Evolutionary conservation across 2,113 vertebrate genomes (phyloP).

Genomic region (Mixornis gularis): DNA sequence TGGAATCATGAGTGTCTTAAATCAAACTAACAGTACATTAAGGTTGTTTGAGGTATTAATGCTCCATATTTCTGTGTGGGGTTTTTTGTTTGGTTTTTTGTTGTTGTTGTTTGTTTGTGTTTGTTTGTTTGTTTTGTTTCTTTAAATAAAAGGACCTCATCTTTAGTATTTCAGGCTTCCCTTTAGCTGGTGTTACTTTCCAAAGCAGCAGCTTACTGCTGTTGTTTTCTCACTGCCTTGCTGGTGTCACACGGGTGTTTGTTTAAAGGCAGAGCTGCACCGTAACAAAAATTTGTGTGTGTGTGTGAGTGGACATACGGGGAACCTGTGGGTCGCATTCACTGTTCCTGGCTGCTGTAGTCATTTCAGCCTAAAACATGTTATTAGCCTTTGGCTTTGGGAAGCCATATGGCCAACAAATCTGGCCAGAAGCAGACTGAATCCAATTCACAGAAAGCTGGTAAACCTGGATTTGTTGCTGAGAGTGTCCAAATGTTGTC

Average conservation of each 20-base stretch:
- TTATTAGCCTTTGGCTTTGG: conserved; percentile 54
- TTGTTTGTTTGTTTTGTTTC: background rate
- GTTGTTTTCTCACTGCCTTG: background rate
- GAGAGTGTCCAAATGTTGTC: conserved; percentile 50
- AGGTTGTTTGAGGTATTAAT: conserved; percentile 42
- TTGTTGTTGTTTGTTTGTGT: background rate
- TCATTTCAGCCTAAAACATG: conserved; percentile 25
- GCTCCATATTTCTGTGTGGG: background rate
- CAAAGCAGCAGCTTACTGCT: background rate
- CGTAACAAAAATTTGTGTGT: background rate
- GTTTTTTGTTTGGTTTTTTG: background rate
- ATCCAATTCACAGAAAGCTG: conserved; percentile 58
- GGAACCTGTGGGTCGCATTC: background rate
- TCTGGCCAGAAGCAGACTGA: conserved; percentile 54
- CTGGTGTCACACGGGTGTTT: rapidly evolving
- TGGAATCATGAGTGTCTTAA: background rate
- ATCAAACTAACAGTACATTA: conserved; percentile 35
- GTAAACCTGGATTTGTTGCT: conserved; percentile 50
- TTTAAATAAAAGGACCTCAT: background rate
- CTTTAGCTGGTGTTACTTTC: background rate
- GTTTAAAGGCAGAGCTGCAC: background rate
- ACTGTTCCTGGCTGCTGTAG: background rate
- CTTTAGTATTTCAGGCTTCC: background rate
- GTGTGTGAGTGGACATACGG: background rate
- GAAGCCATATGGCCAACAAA: conserved; percentile 63